Evolutionary conservation across 2,113 vertebrate genomes (phyloP).

Genomic region (Psilopogon haemacephalus): DNA sequence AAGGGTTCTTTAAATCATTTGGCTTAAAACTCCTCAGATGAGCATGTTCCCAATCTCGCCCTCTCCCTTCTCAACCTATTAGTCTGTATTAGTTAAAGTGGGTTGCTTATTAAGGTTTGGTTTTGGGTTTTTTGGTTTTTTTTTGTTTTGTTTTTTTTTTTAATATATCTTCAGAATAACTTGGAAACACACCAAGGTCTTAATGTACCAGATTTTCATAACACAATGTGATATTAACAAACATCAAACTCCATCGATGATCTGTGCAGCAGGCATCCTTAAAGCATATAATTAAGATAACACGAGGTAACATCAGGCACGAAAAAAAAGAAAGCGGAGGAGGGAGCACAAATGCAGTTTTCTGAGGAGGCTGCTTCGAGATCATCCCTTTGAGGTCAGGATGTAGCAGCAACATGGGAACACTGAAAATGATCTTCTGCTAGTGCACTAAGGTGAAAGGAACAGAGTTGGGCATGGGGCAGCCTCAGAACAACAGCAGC

Average conservation of each 20-base stretch:
- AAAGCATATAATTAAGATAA: conserved; percentile 74
- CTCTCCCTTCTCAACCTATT: conserved; percentile 8
- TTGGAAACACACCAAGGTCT: conserved; percentile 61
- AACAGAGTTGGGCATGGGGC: neutral
- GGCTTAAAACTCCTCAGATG: neutral
- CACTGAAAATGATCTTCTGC: neutral
- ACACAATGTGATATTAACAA: conserved; percentile 65
- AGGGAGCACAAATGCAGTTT: conserved; percentile 11
- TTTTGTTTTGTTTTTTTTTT: neutral
- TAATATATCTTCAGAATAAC: conserved; percentile 45
- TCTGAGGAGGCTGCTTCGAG: neutral
- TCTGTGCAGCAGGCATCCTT: conserved; percentile 56
- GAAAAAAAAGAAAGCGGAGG: neutral
- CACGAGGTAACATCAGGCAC: conserved; percentile 54
- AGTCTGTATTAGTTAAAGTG: conserved; percentile 28
- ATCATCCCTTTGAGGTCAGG: conserved; percentile 30
- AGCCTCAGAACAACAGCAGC: neutral
- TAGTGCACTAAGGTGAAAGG: neutral
- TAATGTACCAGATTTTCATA: conserved; percentile 68
- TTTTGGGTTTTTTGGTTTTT: no score
- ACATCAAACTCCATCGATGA: conserved; percentile 71
- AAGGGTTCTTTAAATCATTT: conserved; percentile 6
- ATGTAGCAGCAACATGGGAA: neutral
- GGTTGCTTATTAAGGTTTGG: conserved; percentile 42
- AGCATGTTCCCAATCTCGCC: neutral